Conservation (phyloP, 2,113 vertebrate species). For the Clarias gariepinus region DNA sequence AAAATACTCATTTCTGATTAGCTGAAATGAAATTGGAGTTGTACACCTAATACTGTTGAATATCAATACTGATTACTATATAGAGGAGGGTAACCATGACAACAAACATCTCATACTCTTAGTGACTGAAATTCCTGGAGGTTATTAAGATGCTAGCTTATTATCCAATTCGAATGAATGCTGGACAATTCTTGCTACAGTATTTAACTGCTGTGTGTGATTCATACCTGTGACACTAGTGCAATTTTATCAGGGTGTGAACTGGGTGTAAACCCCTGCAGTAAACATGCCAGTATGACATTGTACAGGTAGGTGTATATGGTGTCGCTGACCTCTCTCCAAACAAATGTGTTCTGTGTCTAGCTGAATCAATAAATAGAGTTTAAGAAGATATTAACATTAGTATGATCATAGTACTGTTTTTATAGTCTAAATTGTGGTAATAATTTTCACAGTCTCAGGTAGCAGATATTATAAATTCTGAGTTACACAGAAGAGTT, state of each 20-base stretch:
- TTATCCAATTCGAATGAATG: background rate
- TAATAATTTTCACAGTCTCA: background rate
- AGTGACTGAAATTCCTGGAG: background rate
- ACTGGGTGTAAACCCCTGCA: background rate
- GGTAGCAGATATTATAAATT: background rate
- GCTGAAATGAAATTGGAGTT: background rate
- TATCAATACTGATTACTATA: background rate
- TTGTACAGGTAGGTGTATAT: background rate
- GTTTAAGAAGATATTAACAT: background rate
- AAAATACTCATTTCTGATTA: background rate
- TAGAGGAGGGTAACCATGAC: slow-evolving; percentile 19
- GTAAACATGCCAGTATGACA: background rate
- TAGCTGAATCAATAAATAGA: background rate
- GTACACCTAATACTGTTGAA: background rate
- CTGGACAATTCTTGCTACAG: background rate
- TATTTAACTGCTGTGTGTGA: background rate
- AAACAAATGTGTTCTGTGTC: background rate
- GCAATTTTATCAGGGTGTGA: slow-evolving; percentile 3
- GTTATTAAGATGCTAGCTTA: background rate
- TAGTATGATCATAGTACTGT: background rate
- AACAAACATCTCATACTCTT: background rate
- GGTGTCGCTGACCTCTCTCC: background rate
- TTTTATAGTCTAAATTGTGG: background rate
- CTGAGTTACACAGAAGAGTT: background rate
- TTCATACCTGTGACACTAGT: background rate